Evolutionary conservation across 2,797 vertebrate genomes (phyloP), one percentile per base, ranked within the genome.

Genomic region (Xerus rutilus): DNA sequence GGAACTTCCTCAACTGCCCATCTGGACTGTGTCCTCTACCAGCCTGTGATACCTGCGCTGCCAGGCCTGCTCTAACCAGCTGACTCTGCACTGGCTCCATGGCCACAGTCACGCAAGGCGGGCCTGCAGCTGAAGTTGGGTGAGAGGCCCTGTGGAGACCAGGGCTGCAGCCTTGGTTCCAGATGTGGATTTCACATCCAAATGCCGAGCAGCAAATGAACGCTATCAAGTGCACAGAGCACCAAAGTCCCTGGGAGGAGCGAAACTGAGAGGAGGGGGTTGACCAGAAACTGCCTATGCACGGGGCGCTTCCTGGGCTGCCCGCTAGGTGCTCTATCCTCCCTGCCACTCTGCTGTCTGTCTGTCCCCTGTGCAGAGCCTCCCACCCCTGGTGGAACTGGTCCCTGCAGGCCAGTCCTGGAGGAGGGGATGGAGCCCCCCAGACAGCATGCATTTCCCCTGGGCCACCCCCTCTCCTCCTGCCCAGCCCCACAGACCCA

Each of bases 391-490:
- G 30, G 21, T 0, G 1, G 79, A n/a, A 2, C 4, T 2, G 14
- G 81, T 21, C 65, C 86, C 76, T 30, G 49, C 62, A 59, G 35
- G 85, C 39, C 28, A 45, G 45, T n/a, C 73, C 94, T 47, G 64
- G 64, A 7, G 25, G 5, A 20, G 78, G 14, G 30, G 47, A n/a
- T 0, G n/a, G 18, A n/a, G 45, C 28, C 28, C 43, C 93, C 3
- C 81, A 87, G 94, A 95, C 93, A 93, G 91, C 98, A 98, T 98
- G 97, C 97, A 97, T 54, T 87, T 35, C 86, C 95, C 97, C 96
- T 28, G 45, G 0, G 17, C 96, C 82, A 13, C 64, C 76, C 96
- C 88, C 93, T 89, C 91, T 35, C 91, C 91, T 91, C 45, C 90
- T 69, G 73, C 96, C 96, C 69, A 57, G 77, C 86, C 93, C 49